Evolutionary conservation across 2,113 vertebrate species (phyloP), one percentile per base, ranked within the genome.

Genomic region (Casuarius casuarius): DNA sequence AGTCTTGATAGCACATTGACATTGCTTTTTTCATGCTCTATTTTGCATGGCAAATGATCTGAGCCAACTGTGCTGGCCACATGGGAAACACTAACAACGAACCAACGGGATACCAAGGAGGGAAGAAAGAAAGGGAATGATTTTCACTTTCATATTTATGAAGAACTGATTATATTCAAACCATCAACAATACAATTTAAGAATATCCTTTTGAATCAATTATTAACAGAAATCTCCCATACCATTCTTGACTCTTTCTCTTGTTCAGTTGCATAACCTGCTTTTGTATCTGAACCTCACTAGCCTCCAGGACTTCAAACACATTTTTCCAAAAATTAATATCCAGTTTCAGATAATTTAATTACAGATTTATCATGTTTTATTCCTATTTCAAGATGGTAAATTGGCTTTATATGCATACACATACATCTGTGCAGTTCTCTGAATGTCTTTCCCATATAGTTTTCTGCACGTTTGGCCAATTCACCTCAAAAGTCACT

Each of bases 361-460:
- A 59, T 90, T 76, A 62, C 31, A 76, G 44, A 17, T 91, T 65
- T 62, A 66, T 81, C 33, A 0, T 0, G 0, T 71, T 93, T 80
- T 59, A 46, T 42, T 80, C 65, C 78, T n/a, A 6, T 71, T 59
- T 70, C 40, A 44, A 25, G 58, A 35, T 9, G 49, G 38, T 38
- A 87, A 52, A 66, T 29, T 6, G 1, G 29, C 40, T 72, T 67
- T 52, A 28, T 2, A 12, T 0, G 0, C 11, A 12, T 21, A 28
- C 19, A 1, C 2, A 12, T 19, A 20, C 16, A 16, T 5, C 46
- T 4, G 1, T 8, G 46, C 20, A 35, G 29, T 4, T 3, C 61
- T 90, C 33, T 9, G 52, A 11, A 1, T 9, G 38, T 5, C 70
- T 5, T 31, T 44, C 25, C 56, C 1, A 0, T 4, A 52, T 44